These are phyloP conservation scores for Drosophila pruinosa DNA, from an alignment of 1,140 invertebrate genomes.

Conservation along the genomic window DNA sequence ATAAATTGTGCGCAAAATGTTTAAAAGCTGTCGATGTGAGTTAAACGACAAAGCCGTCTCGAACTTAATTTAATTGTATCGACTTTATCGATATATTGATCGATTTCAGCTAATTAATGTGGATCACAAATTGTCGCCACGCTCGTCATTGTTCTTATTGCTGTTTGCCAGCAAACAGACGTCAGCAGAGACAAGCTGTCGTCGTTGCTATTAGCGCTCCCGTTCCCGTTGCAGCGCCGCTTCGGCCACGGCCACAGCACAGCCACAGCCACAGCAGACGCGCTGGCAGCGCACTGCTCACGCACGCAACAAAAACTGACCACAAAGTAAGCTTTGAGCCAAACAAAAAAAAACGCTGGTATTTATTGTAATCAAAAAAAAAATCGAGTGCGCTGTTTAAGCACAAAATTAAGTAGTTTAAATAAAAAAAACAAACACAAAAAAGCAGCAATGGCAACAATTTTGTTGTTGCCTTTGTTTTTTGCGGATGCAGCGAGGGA, in stretches of 20 bases:
- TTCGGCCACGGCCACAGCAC: conserved; percentile 53
- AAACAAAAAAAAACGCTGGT: conserved; percentile 48
- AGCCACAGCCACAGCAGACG: conserved; percentile 64
- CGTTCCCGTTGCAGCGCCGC: conserved; percentile 6
- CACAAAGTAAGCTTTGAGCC: conserved; percentile 44
- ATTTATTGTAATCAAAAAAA: conserved; percentile 59
- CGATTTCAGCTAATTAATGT: conserved; percentile 24
- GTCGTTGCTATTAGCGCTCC: too few relatives aligned
- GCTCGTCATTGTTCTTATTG: conserved; percentile 33
- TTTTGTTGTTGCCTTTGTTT: conserved; percentile 32
- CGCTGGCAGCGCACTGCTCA: conserved; percentile 48
- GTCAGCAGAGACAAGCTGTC: conserved; percentile 62
- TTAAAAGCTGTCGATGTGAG: neutral
- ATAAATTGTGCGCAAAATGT: conserved; percentile 6
- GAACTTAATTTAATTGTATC: neutral
- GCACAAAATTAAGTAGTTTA: conserved; percentile 80
- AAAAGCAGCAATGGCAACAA: conserved; percentile 34
- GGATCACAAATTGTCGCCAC: conserved; percentile 31
- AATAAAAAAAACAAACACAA: conserved; percentile 63
- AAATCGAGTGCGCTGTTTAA: conserved; percentile 70
- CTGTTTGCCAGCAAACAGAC: conserved; percentile 63
- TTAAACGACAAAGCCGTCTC: neutral
- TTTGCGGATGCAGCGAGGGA: conserved; percentile 11
- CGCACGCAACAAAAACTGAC: conserved; percentile 34
- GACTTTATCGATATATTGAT: conserved; percentile 24